Evolutionary conservation across 2,888 invertebrate species (phyloP), one percentile per base, ranked within the genome.

Genomic region (Euzophera pinguis): DNA sequence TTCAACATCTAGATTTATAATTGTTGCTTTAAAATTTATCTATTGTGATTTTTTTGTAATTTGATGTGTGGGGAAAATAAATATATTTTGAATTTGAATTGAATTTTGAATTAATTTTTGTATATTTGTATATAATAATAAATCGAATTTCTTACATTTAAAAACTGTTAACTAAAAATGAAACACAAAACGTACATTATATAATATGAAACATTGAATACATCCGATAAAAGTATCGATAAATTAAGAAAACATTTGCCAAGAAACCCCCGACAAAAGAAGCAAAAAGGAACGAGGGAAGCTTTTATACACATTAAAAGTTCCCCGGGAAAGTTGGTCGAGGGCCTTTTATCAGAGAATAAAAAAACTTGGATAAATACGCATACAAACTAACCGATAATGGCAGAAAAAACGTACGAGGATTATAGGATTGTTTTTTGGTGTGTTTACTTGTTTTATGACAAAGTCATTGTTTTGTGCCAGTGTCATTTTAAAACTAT

Each of bases 291-390:
- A 62, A 52, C 54, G 57, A 64, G 63, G 59, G 63, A 66, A 63
- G 73, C 77, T 77, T 75, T 75, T 71, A 80, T 76, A 69, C 64
- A 78, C 75, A 76, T 76, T 77, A 79, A 81, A 78, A 79, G 72
- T 78, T 78, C 55, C 58, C 56, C 62, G 13, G 62, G 58, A 69
- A 74, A 70, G 63, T 71, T 70, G 61, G 63, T 62, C 61, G 65
- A 64, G 64, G 65, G 65, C 61, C 69, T 67, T 71, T 71, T 69
- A 67, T 67, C 59, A 56, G 58, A 56, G 64, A 65, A 67, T 64
- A 67, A 68, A 68, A 67, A 63, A 68, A 67, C 60, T 69, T 67
- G 55, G 60, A 61, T 63, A 63, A 66, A 67, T 62, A 62, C 59
- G 57, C 61, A 62, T 61, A 62, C 60, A 64, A 63, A 66, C 63